Base-by-base conservation (phyloP, 2,113 vertebrate genomes). In the Seriola dumerili region DNA sequence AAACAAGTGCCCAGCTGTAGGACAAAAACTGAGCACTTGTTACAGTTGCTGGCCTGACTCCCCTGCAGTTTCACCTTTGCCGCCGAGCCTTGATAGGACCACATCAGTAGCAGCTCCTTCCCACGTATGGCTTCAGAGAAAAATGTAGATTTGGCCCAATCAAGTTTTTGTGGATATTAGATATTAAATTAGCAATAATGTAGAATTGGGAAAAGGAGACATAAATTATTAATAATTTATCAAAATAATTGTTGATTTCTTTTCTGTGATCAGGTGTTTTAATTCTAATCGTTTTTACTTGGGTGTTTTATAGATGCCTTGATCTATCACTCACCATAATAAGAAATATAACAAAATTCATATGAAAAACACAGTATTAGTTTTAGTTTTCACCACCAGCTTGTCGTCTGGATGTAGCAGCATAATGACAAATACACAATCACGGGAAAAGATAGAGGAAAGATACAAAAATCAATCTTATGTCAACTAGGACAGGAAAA, bases 1-100 rank as follows among this genome's bases (percentile, higher is more conserved):
- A 77, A 84, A 85, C 66, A 76, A 85, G 80, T 84, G 64, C 46
- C 63, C 87, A 81, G 85, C 52, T 85, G 73, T 62, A 64, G 66
- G 74, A 64, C 62, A 71, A 73, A 76, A 70, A 70, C 42, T 61
- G 74, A 84, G 83, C 85, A 75, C 78, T 79, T 84, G 67, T 67
- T 81, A 72, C 67, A 66, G 70, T 73, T 25, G 29, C 52, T 79
- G 80, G 85, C 75, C 50, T 69, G 74, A 80, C 79, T 83, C 57
- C 73, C 75, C 59, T 63, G 21, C 76, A 64, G 79, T 79, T 83
- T 19, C 14, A 21, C 70, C 50, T 58, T 25, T 76, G 70, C 76
- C 79, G 81, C 10, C 13, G 1, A 72, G 62, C 54, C 66, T 72
- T 69, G 44, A 80, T 59, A 71, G 69, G 69, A 66, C 29, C 29